Evolutionary conservation across 1,140 invertebrate genomes (phyloP).

Genomic region (Drosophila pachea): DNA sequence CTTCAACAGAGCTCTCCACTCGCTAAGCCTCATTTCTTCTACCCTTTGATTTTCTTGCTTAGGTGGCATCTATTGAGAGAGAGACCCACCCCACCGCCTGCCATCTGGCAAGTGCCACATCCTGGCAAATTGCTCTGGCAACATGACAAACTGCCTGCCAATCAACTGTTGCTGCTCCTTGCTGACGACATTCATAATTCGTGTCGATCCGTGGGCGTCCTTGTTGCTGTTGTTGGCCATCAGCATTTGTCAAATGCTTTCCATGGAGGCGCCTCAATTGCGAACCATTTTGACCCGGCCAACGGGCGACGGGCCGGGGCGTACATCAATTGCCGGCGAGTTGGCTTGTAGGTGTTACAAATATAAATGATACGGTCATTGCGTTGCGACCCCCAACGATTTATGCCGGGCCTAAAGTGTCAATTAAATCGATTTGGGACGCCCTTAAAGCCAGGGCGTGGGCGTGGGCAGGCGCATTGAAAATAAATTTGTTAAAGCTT

Average conservation of each 20-base stretch:
- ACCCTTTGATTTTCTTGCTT: too few relatives aligned
- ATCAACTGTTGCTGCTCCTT: conserved; percentile 60
- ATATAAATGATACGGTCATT: conserved; percentile 71
- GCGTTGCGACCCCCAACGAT: conserved; percentile 44
- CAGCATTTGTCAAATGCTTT: conserved; percentile 37
- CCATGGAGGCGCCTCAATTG: conserved; percentile 53
- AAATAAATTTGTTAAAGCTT: conserved; percentile 62
- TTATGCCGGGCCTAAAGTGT: conserved; percentile 63
- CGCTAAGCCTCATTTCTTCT: too few relatives aligned
- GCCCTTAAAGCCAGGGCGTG: conserved; percentile 16
- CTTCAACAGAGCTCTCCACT: too few relatives aligned
- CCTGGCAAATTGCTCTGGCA: not conserved
- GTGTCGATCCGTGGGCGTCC: too few relatives aligned
- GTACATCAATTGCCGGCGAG: not conserved
- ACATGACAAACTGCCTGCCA: conserved; percentile 18
- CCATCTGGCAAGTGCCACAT: not conserved
- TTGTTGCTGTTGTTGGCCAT: conserved; percentile 1
- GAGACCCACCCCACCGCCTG: too few relatives aligned
- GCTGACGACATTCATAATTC: conserved; percentile 15
- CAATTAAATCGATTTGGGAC: conserved; percentile 47
- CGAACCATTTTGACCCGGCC: conserved; percentile 28
- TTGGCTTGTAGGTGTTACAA: conserved; percentile 27
- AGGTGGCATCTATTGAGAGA: too few relatives aligned
- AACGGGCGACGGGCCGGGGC: not conserved
- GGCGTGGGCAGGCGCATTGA: conserved; percentile 21